These are phyloP conservation scores for Cardinalis cardinalis DNA, from an alignment of 2,113 vertebrate species.

Conservation along the genomic window DNA sequence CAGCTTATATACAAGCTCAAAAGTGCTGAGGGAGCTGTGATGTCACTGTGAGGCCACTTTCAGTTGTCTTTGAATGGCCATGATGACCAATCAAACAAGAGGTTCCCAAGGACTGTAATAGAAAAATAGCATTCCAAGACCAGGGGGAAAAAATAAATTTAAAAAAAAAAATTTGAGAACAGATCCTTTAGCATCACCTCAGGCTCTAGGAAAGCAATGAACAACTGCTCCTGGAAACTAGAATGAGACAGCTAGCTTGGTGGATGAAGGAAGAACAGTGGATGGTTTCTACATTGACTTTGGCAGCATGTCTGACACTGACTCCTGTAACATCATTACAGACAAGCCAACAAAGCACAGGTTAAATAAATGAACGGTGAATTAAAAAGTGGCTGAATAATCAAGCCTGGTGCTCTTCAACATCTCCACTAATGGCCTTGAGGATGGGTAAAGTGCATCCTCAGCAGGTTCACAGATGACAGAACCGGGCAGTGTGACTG, in stretches of 20 bases:
- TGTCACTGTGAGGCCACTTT: neutral
- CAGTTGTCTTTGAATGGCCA: neutral
- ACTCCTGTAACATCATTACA: neutral
- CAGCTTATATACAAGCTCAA: neutral
- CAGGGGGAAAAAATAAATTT: neutral
- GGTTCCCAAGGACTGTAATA: neutral
- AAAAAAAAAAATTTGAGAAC: neutral
- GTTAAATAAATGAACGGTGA: neutral
- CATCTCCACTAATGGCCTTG: neutral
- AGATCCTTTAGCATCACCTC: neutral
- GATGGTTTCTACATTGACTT: neutral
- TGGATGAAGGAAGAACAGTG: neutral
- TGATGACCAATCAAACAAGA: neutral
- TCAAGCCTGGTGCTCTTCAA: neutral
- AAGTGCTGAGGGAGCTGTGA: neutral
- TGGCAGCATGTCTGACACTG: neutral
- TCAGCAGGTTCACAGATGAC: neutral
- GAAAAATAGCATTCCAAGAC: neutral
- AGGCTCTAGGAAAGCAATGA: neutral
- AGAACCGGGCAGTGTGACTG: neutral
- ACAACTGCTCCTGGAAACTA: neutral
- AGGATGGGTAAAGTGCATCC: neutral
- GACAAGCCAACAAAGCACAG: neutral
- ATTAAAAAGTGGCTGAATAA: neutral
- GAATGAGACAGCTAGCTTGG: neutral